A percentile compares a stretch with the other conserved stretches of the same genome.
These are phyloP conservation scores for Takifugu flavidus DNA, from an alignment of 2,113 vertebrate genomes.

Conservation along the genomic window DNA sequence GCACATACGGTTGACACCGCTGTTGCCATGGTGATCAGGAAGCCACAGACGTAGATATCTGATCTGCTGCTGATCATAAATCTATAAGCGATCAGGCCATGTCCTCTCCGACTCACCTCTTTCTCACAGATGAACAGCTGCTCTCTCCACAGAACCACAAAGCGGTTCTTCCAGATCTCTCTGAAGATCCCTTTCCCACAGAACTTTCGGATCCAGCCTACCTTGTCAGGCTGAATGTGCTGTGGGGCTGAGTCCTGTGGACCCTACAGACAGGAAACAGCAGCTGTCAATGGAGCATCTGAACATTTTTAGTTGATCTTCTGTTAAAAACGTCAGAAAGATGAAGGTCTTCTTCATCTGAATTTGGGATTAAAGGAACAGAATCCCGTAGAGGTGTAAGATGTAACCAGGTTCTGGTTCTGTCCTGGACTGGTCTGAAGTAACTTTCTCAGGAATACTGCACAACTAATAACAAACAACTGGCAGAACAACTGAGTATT, in stretches of 20 bases:
- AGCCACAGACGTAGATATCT: too few relatives aligned
- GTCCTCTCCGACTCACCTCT: slow-evolving; percentile 78
- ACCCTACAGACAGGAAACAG: slow-evolving; percentile 69
- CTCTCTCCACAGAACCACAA: slow-evolving; percentile 85
- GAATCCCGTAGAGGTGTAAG: too few relatives aligned
- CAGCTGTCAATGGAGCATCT: slow-evolving; percentile 2
- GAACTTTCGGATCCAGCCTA: slow-evolving; percentile 95
- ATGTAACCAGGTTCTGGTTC: not conserved
- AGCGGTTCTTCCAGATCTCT: slow-evolving; percentile 97
- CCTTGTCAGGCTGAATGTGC: slow-evolving; percentile 81
- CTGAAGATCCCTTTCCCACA: slow-evolving; percentile 94
- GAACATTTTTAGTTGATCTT: too few relatives aligned
- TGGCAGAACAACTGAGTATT: too few relatives aligned
- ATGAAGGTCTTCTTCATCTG: too few relatives aligned
- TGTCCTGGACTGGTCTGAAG: too few relatives aligned
- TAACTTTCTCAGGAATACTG: not conserved
- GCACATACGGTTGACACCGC: too few relatives aligned
- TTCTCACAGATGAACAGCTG: slow-evolving; percentile 92
- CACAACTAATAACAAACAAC: not conserved
- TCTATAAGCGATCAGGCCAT: not conserved
- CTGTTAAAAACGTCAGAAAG: too few relatives aligned
- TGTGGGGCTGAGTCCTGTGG: slow-evolving; percentile 77
- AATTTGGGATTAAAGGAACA: too few relatives aligned
- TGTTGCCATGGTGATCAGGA: not conserved
- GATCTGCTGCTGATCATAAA: not conserved